Evolutionary conservation across 1,140 invertebrate species (phyloP).

Genomic region (Lordiphosa stackelbergi): DNA sequence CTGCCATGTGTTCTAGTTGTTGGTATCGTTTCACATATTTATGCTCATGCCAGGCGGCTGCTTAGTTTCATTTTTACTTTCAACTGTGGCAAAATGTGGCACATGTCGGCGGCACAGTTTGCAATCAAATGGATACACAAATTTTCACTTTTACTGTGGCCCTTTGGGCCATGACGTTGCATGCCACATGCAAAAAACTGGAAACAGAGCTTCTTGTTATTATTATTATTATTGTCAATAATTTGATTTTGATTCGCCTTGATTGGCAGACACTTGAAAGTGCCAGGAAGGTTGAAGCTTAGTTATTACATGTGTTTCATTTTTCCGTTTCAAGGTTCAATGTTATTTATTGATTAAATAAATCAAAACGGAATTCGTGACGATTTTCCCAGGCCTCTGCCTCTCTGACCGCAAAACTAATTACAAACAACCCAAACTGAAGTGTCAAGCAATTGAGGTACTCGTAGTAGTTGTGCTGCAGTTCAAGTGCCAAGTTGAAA

Average conservation of each 20-base stretch:
- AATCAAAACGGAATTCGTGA: not conserved
- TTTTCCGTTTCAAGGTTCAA: conserved; percentile 35
- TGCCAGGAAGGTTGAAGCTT: conserved; percentile 23
- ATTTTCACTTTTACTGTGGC: conserved; percentile 65
- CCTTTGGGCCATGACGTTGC: conserved; percentile 30
- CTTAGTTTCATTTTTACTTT: conserved; percentile 44
- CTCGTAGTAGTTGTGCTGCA: conserved; percentile 8
- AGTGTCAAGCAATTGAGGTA: conserved; percentile 62
- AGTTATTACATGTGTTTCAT: conserved; percentile 3
- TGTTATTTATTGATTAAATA: conserved; percentile 24
- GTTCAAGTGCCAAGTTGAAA: conserved; percentile 62
- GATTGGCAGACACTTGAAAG: conserved; percentile 71
- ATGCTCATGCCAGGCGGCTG: conserved; percentile 54
- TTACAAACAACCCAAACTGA: conserved; percentile 47
- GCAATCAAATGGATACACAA: conserved; percentile 59
- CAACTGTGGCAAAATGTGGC: conserved; percentile 56
- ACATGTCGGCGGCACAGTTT: conserved; percentile 68
- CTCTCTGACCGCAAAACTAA: conserved; percentile 67
- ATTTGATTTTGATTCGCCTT: conserved; percentile 66
- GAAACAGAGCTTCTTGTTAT: conserved; percentile 32
- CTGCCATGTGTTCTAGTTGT: conserved; percentile 52
- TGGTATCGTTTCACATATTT: conserved; percentile 58
- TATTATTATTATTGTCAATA: conserved; percentile 71
- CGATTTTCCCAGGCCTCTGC: not conserved
- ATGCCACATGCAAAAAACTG: conserved; percentile 57